Evolutionary conservation across 2,113 vertebrate genomes (phyloP).

Genomic region (Tylochromis polylepis): DNA sequence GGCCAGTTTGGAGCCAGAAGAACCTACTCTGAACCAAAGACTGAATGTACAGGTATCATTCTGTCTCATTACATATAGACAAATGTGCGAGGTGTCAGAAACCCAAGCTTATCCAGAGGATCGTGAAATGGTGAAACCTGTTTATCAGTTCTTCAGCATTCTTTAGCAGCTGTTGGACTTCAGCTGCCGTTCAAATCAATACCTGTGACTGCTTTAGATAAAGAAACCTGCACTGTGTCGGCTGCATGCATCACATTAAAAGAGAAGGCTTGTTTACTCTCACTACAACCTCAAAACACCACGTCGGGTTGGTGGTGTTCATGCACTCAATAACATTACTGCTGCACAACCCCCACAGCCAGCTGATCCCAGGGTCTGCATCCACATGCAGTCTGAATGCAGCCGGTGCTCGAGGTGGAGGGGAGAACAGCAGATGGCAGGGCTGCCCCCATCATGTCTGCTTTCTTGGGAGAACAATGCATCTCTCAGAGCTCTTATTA

Average conservation of each 20-base stretch:
- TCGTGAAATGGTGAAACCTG: neutral
- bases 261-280: constrained; percentile 39
- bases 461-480: constrained; percentile 77
- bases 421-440: constrained; percentile 75
- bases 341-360: constrained; percentile 45
- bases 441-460: constrained; percentile 70
- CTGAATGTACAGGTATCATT: neutral
- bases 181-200: constrained; percentile 67
- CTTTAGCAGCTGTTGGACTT: constrained; percentile 17
- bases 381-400: constrained; percentile 25
- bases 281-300: neutral
- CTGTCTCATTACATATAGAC: neutral
- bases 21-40: neutral
- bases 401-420: constrained; percentile 8
- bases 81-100: neutral
- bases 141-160: constrained; percentile 16
- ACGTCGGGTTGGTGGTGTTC: constrained; percentile 9
- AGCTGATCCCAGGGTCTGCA: constrained; percentile 49
- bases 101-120: neutral
- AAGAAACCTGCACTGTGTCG: neutral
- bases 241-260: neutral
- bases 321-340: constrained; percentile 27
- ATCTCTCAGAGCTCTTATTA: constrained; percentile 70
- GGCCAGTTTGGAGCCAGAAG: neutral
- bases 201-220: constrained; percentile 5